Base-by-base conservation (phyloP, 2,888 invertebrate species). In the Xestobium rufovillosum region DNA sequence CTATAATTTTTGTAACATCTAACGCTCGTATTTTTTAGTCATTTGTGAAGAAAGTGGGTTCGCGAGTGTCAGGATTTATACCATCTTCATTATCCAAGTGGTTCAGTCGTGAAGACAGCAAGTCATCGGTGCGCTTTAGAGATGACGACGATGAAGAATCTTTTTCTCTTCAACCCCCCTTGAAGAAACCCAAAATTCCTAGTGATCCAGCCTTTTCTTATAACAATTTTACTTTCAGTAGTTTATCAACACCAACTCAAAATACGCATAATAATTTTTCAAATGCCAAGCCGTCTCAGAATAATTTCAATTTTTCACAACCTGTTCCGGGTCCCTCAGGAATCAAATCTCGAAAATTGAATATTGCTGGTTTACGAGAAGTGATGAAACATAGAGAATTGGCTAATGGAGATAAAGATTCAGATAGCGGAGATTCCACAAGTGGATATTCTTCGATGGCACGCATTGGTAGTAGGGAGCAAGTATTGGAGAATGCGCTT, bases 41-140 rank as follows among this genome's bases (percentile, higher is more conserved):
- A 13, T 78, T 83, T 59, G 77, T 81, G 41, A 74, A 73, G 56
- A 80, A 78, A 69, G 73, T 82, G 35, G 75, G 76, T 46, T 73
- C 75, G 38, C 72, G 72, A 50, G 72, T 81, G 36, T 71, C 78
- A 2, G 75, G 74, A 38, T 63, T 80, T 17, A 67, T 82, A 50
- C 78, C 80, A 12, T 70, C 75, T 35, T 70, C 73, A 16, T 60
- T 76, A 38, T 69, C 69, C 3, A 73, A 70, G 50, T 75, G 75
- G 73, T 74, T 75, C 41, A 49, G 59, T 12, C 50, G 53, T 17
- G 45, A 45, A 15, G 43, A 36, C 14, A 36, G 49, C 17, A 39
- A 43, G 25, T 57, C 65, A 14, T 59, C 62, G 37, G 56, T 63
- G 9, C 66, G 72, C 55, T 56, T 63, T 30, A 55, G 63, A 6